Evolutionary conservation across 2,888 invertebrate species (phyloP).

Genomic region (Dysmachus trigonus): DNA sequence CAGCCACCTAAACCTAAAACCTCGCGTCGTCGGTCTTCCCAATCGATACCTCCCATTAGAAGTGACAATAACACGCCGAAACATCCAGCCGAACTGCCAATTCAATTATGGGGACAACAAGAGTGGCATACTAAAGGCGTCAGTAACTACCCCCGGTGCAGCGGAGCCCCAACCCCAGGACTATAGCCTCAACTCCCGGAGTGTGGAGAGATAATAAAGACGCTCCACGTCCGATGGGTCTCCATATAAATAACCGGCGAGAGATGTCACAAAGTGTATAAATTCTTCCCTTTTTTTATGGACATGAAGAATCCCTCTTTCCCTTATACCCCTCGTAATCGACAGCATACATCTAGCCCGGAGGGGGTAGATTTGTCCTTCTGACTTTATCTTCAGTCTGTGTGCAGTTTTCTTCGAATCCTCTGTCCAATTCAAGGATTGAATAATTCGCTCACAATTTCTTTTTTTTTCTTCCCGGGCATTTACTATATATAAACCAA

Average conservation of each 20-base stretch:
- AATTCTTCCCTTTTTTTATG: conserved; percentile 55
- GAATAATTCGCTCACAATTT: conserved; percentile 54
- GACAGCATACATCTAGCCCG: conserved; percentile 30
- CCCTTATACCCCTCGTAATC: conserved; percentile 21
- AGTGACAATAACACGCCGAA: conserved; percentile 40
- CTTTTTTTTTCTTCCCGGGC: conserved; percentile 51
- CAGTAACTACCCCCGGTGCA: neutral
- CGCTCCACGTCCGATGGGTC: conserved; percentile 55
- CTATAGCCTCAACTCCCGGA: conserved; percentile 45
- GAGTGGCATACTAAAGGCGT: conserved; percentile 37
- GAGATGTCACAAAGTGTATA: conserved; percentile 55
- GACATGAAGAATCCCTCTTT: conserved; percentile 47
- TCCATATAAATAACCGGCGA: conserved; percentile 43
- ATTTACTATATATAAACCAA: neutral
- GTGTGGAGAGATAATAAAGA: conserved; percentile 58
- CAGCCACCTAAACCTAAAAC: neutral
- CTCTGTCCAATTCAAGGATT: conserved; percentile 26
- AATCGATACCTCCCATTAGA: conserved; percentile 20
- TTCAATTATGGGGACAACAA: conserved; percentile 24
- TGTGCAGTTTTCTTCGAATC: neutral
- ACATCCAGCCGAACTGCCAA: conserved; percentile 27
- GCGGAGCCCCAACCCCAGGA: conserved; percentile 44
- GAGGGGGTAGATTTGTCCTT: conserved; percentile 45
- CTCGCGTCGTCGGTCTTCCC: neutral
- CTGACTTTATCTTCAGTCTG: conserved; percentile 12